Conservation (phyloP, 2,113 vertebrate genomes). For the Heterotis niloticus region DNA sequence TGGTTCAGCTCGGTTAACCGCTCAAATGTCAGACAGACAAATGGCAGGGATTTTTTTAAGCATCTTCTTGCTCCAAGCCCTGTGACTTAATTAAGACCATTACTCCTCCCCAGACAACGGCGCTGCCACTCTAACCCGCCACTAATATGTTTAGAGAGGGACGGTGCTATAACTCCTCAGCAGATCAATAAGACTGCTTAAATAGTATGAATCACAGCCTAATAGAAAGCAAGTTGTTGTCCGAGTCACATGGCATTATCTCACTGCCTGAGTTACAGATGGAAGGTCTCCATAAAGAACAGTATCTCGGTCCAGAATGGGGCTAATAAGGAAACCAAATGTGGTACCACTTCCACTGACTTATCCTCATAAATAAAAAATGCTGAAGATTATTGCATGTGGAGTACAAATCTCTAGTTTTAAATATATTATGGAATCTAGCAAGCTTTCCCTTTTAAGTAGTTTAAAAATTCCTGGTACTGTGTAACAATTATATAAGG, state of each 20-base stretch:
- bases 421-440: too few relatives aligned
- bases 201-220: constrained; percentile 51
- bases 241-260: background rate
- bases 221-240: constrained; percentile 48
- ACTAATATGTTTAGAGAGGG: constrained; percentile 46
- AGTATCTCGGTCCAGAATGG: too few relatives aligned
- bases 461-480: too few relatives aligned
- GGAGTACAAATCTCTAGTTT: too few relatives aligned
- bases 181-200: constrained; percentile 27
- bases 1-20: background rate
- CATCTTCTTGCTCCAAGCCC: constrained; percentile 31
- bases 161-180: constrained; percentile 29
- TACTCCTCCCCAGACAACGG: constrained; percentile 42
- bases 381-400: too few relatives aligned
- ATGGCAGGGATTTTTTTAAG: background rate
- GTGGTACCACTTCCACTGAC: too few relatives aligned
- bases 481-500: too few relatives aligned
- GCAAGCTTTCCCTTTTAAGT: too few relatives aligned
- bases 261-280: background rate
- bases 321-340: too few relatives aligned
- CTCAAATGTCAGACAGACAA: background rate
- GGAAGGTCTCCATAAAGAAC: background rate
- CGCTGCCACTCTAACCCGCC: constrained; percentile 33
- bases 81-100: constrained; percentile 51
- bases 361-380: too few relatives aligned